These are phyloP conservation scores for Anas capensis DNA, from an alignment of 2,797 vertebrate species.

Conservation along the genomic window DNA sequence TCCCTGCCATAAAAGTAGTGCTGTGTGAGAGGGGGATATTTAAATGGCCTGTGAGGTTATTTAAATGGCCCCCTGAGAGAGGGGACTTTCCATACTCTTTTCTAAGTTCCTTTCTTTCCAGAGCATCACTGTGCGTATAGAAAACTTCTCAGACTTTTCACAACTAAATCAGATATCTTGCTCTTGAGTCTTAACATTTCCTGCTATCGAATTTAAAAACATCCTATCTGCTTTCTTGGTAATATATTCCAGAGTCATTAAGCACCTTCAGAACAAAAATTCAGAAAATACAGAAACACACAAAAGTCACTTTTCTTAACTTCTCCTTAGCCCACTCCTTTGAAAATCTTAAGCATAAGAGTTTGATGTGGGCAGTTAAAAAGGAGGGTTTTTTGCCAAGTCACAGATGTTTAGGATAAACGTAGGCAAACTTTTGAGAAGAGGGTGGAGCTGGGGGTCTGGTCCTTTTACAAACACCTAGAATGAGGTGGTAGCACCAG, in stretches of 20 bases:
- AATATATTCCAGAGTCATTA: neutral
- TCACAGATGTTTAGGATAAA: neutral
- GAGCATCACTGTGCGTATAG: neutral
- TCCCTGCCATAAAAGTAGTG: accelerated
- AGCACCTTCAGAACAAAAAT: neutral
- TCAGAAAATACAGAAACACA: neutral
- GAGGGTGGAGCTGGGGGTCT: accelerated
- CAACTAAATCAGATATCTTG: neutral
- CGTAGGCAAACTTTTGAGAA: accelerated
- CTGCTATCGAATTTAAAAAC: neutral
- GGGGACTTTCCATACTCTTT: neutral
- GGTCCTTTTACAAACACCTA: neutral
- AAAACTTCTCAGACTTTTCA: neutral
- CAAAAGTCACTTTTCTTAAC: neutral
- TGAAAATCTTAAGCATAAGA: neutral
- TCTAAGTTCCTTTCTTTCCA: neutral
- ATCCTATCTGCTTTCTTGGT: neutral
- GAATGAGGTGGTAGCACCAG: neutral
- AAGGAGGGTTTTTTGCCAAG: neutral
- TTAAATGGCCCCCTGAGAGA: neutral
- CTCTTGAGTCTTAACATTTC: neutral
- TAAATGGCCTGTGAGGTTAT: neutral
- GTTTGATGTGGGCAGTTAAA: neutral
- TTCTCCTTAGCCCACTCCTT: neutral
- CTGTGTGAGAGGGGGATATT: neutral